Conservation (phyloP, 2,113 vertebrate species). For the Sapayoa aenigma region DNA sequence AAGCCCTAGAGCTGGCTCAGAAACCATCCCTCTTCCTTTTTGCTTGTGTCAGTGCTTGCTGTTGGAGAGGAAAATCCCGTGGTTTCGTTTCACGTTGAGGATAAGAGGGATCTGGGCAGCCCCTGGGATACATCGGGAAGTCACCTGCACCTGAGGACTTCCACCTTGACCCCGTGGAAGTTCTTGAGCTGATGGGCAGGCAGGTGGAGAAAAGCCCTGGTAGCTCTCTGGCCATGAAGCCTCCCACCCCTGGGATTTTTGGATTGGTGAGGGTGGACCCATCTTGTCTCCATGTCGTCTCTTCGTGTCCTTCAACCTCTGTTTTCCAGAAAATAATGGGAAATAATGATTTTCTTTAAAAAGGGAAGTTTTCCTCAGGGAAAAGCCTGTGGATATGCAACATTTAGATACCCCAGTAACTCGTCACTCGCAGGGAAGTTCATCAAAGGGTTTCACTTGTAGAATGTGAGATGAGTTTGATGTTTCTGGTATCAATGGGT, state of each 20-base stretch:
- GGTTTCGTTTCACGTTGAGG: fast-evolving
- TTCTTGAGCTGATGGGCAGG: not conserved
- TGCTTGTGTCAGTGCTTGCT: not conserved
- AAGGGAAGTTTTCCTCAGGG: not conserved
- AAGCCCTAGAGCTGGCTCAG: conserved; percentile 36
- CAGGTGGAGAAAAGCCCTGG: not conserved
- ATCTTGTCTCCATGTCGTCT: not conserved
- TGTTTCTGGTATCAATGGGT: not conserved
- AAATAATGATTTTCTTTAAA: not conserved
- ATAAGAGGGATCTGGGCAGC: fast-evolving
- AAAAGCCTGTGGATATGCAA: not conserved
- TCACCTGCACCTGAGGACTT: not conserved
- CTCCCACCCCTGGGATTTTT: not conserved
- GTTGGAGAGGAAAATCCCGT: not conserved
- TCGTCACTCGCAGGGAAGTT: fast-evolving
- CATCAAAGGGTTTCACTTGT: fast-evolving
- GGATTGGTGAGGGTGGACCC: not conserved
- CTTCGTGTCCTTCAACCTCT: fast-evolving
- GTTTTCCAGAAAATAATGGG: not conserved
- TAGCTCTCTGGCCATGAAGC: fast-evolving
- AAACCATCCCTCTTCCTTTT: conserved; percentile 35
- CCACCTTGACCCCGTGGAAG: fast-evolving
- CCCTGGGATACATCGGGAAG: not conserved
- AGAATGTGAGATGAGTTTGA: not conserved
- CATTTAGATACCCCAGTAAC: not conserved